phyloP scores from a whole-genome alignment of 2,888 invertebrate species.

The Petrolisthes manimaculis region DNA sequence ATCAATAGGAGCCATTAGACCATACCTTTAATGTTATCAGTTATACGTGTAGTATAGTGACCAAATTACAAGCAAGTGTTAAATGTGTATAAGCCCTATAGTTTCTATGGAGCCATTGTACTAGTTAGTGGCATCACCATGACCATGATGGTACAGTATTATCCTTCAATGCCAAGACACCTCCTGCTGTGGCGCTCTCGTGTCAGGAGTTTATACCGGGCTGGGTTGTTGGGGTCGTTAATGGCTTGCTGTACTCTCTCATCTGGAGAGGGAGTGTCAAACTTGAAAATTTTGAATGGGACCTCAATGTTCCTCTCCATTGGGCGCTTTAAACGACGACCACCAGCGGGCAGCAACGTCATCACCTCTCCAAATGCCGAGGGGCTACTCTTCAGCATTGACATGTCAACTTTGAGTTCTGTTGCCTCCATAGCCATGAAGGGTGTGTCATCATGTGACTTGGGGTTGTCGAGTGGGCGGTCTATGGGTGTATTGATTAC shows the following conservation, averaged over 20 bases:
- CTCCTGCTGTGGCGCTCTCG: background rate
- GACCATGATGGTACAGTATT: too few relatives aligned
- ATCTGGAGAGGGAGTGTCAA: conserved; percentile 49
- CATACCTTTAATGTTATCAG: too few relatives aligned
- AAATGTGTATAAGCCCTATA: too few relatives aligned
- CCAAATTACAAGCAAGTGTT: too few relatives aligned
- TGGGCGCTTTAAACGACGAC: conserved; percentile 8
- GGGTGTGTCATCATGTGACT: too few relatives aligned
- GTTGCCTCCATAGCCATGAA: background rate
- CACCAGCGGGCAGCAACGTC: background rate
- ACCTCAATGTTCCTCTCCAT: conserved; percentile 26
- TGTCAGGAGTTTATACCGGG: conserved; percentile 27
- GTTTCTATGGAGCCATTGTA: too few relatives aligned
- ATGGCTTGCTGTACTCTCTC: conserved; percentile 34
- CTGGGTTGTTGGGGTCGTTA: conserved; percentile 33
- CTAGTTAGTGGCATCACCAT: too few relatives aligned
- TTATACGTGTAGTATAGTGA: too few relatives aligned
- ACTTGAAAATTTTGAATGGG: conserved; percentile 37
- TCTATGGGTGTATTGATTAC: background rate
- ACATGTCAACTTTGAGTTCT: background rate
- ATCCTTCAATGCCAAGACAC: background rate
- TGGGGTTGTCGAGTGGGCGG: too few relatives aligned
- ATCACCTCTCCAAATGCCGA: conserved; percentile 39
- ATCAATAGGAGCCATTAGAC: too few relatives aligned
- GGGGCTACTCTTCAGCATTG: conserved; percentile 21